phyloP scores from a whole-genome alignment of 1,140 invertebrate genomes.

The Luehdorfia chinensis region DNA sequence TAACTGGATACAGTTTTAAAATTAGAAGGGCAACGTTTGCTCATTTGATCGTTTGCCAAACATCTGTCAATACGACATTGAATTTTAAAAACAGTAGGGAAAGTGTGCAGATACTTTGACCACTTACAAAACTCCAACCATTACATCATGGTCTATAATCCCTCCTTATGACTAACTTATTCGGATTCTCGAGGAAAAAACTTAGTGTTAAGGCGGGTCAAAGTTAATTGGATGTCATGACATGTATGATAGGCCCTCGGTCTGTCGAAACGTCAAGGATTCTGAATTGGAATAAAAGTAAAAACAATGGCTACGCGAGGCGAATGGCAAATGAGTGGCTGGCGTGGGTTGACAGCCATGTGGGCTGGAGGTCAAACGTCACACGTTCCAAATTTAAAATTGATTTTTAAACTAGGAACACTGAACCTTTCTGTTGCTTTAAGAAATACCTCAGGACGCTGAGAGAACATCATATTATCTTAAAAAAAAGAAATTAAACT shows the following conservation, averaged over 20 bases:
- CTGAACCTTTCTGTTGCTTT: background rate
- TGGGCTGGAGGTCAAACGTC: conserved; percentile 63
- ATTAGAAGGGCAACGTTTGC: too few relatives aligned
- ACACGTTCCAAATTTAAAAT: conserved; percentile 54
- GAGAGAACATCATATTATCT: too few relatives aligned
- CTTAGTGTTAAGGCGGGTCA: background rate
- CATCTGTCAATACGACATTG: too few relatives aligned
- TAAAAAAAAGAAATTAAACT: too few relatives aligned
- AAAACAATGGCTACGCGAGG: conserved; percentile 61
- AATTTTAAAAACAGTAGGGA: too few relatives aligned
- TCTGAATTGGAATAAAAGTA: conserved; percentile 66
- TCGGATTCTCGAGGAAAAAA: background rate
- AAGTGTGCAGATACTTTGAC: too few relatives aligned
- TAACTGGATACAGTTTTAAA: too few relatives aligned
- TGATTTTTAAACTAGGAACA: conserved; percentile 33
- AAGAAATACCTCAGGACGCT: too few relatives aligned
- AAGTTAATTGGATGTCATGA: conserved; percentile 11
- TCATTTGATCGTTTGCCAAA: too few relatives aligned
- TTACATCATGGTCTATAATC: too few relatives aligned
- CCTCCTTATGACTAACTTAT: too few relatives aligned
- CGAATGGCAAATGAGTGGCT: conserved; percentile 59
- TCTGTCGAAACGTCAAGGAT: conserved; percentile 56
- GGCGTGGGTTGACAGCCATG: conserved; percentile 62
- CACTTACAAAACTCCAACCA: too few relatives aligned
- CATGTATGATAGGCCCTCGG: conserved; percentile 27